phyloP scores from a whole-genome alignment of 2,797 vertebrate species.

The Momotus momota region DNA sequence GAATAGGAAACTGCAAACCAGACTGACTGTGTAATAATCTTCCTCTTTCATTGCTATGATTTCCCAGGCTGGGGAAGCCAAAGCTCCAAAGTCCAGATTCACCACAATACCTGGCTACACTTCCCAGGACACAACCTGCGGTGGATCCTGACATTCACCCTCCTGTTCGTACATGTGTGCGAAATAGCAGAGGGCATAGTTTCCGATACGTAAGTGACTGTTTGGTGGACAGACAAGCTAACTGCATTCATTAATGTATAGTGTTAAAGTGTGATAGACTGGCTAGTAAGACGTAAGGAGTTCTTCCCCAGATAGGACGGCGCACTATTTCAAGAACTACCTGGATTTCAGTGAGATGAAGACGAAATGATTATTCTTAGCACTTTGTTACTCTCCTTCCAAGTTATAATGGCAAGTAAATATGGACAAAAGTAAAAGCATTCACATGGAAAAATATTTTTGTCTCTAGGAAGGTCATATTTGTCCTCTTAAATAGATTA shows the following conservation, averaged over 20 bases:
- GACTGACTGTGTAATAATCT: background rate
- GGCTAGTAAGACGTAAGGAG: background rate
- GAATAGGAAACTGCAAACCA: background rate
- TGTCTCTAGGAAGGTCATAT: background rate
- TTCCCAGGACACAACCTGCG: slow-evolving; percentile 97
- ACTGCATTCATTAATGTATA: background rate
- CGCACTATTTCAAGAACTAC: background rate
- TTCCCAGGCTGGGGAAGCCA: slow-evolving; percentile 95
- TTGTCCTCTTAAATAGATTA: background rate
- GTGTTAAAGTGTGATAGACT: background rate
- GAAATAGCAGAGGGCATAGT: slow-evolving; percentile 97
- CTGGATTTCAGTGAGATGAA: background rate
- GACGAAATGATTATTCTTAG: background rate
- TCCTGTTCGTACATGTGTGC: slow-evolving; percentile 96
- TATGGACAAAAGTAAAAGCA: background rate
- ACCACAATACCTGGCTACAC: slow-evolving; percentile 99
- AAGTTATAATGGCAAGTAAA: background rate
- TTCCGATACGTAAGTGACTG: slow-evolving; percentile 87
- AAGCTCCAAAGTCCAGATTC: slow-evolving; percentile 98
- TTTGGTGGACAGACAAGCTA: background rate
- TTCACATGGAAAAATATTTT: background rate
- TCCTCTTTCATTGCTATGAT: background rate
- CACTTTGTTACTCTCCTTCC: background rate
- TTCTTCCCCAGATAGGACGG: fast-evolving
- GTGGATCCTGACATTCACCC: slow-evolving; percentile 96